Evolutionary conservation across 1,140 invertebrate species (phyloP), one percentile per base, ranked within the genome.

Genomic region (Lysiphlebus fabarum): DNA sequence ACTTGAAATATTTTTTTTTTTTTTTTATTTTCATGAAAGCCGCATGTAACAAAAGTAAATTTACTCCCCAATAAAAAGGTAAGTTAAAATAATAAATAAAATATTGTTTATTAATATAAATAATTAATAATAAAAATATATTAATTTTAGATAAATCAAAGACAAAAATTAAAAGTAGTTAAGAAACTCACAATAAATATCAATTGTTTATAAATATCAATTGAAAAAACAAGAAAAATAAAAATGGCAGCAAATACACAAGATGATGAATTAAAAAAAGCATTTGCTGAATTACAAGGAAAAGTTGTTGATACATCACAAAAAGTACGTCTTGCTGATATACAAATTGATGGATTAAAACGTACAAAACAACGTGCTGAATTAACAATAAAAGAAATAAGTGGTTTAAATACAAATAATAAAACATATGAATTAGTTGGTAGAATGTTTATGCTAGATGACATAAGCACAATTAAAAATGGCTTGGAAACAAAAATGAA

Each of bases 231-330:
- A 40, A 58, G 9, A 12, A 49, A 59, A 34, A 40, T 8, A 34
- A 51, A 59, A 34, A 56, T 53, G 36, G 40, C 9, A 64, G 70
- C 59, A 50, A 79, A 78, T 75, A 67, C 75, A 47, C 67, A 64
- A 41, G 66, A 85, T 70, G 71, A 81, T 63, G 83, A 84, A 70
- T 66, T 85, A 38, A 82, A 80, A 68, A 84, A 93, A 83, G 92
- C 91, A 8, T 94, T 95, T 71, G 74, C 83, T 33, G 91, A 94
- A 65, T 76, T 94, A 41, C 91, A 94, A 70, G 81, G 84, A n/a
- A 93, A 93, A 79, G 86, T 90, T 83, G 79, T 91, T 2, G 87
- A 89, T 62, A 91, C 91, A 1, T 85, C 81, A 56, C 88, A 92
- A 71, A 92, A 92, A 75, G 76, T 93, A 44, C 87, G 89, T 71